Evolutionary conservation across 2,113 vertebrate genomes (phyloP), one percentile per base, ranked within the genome.

Genomic region (Otolemur garnettii): DNA sequence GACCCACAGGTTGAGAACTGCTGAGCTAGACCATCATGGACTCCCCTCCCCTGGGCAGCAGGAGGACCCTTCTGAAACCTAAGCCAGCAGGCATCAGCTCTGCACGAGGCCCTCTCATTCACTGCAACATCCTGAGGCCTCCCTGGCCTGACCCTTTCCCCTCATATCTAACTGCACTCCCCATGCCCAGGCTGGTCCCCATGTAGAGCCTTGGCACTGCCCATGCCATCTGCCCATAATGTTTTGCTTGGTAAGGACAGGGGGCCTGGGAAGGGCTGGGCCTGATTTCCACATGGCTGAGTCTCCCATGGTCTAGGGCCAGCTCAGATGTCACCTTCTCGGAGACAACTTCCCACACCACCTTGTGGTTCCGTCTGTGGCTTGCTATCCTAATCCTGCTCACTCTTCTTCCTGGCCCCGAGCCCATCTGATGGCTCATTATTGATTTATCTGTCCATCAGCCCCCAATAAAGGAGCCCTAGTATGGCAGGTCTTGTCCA

Each of bases 351-450:
- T 72, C 62, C 55, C 17, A 3, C 19, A 38, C 8, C n/a, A 42
- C 45, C 66, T 30, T 28, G 28, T 1, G 3, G 68, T 13, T 22
- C 26, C 57, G 30, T 1, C 14, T 57, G 28, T 4, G 38, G 5
- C 19, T 24, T 30, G 15, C 66, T 33, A 35, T 15, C 33, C 19
- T 59, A 22, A 26, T 33, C 24, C 35, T 2, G 59, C 59, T 8
- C 22, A 12, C 55, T 13, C 33, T 38, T 30, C 53, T 18, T n/a
- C 2, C 2, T 0, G 0, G 77, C 35, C n/a, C 79, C 4, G 38
- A 28, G 33, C 13, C 35, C 10, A 19, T 12, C 59, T 68, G 5
- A 10, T 21, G 33, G 19, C 26, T 50, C 21, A 0, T 13, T 7
- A 13, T 1, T 35, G 45, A 26, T 14, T 86, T 55, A 4, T 50